Percentiles rank a stretch among this genome's conserved stretches.
These are phyloP conservation scores for Adoxophyes honmai DNA, from an alignment of 1,140 invertebrate species.

Conservation along the genomic window DNA sequence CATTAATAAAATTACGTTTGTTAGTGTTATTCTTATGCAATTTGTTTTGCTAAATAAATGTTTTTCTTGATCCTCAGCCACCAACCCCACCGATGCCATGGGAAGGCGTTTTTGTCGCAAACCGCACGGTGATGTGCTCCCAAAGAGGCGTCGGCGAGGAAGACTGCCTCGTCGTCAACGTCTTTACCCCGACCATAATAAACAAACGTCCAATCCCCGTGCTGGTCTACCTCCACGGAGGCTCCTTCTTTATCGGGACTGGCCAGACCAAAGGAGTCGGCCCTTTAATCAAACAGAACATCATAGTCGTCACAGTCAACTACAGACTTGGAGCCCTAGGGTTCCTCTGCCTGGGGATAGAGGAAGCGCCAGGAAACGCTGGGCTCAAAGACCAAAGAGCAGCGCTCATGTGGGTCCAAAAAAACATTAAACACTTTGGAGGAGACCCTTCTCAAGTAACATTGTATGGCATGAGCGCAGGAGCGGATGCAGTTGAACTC, in stretches of 20 bases:
- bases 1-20: too few relatives aligned
- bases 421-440: constrained; percentile 76
- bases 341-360: constrained; percentile 78
- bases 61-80: constrained; percentile 48
- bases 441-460: constrained; percentile 66
- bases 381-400: constrained; percentile 77
- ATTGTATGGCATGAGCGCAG: constrained; percentile 62
- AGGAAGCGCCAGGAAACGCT: constrained; percentile 55
- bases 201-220: constrained; percentile 55
- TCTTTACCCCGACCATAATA: constrained; percentile 79
- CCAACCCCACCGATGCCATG: constrained; percentile 73
- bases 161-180: constrained; percentile 89
- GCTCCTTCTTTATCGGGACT: constrained; percentile 77
- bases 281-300: constrained; percentile 67
- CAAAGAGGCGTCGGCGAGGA: constrained; percentile 62
- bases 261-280: constrained; percentile 61
- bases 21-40: too few relatives aligned
- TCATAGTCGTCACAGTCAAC: constrained; percentile 75
- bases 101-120: constrained; percentile 50
- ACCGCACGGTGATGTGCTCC: constrained; percentile 39
- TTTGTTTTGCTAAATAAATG: too few relatives aligned
- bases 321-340: constrained; percentile 74
- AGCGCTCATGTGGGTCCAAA: constrained; percentile 77
- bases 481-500: constrained; percentile 48
- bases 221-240: constrained; percentile 82